Conservation (phyloP, 1,140 invertebrate genomes). For the Babylonia areolata region DNA sequence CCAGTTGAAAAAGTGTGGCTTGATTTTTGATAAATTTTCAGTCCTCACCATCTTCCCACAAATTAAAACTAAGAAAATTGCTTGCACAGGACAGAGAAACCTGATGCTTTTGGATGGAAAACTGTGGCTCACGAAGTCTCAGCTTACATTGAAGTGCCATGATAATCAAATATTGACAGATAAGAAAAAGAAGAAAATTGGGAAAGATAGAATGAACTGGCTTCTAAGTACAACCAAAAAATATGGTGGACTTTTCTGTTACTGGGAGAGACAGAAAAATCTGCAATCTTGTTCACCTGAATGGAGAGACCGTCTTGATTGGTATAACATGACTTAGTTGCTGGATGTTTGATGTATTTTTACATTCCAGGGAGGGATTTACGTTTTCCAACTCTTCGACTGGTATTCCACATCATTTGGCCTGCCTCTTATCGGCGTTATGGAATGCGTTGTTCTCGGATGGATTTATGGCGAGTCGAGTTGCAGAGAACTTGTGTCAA, state of each 20-base stretch:
- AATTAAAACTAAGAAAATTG: too few species aligned
- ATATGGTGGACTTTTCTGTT: too few species aligned
- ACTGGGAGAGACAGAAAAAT: too few species aligned
- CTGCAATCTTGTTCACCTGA: neutral
- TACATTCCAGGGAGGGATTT: conserved; percentile 81
- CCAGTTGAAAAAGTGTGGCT: too few species aligned
- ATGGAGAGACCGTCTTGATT: conserved; percentile 22
- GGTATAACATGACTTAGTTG: conserved; percentile 5
- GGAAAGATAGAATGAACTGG: neutral
- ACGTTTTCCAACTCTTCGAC: conserved; percentile 88
- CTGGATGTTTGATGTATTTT: conserved; percentile 30
- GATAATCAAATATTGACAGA: too few species aligned
- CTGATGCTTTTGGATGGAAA: too few species aligned
- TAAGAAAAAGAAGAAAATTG: neutral
- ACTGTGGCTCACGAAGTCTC: too few species aligned
- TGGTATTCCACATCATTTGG: conserved; percentile 90
- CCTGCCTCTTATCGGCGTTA: conserved; percentile 84
- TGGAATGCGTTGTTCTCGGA: conserved; percentile 75
- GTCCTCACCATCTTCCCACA: too few species aligned
- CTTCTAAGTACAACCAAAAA: too few species aligned
- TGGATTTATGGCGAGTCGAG: conserved; percentile 62
- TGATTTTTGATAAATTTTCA: too few species aligned
- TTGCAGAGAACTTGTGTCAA: conserved; percentile 36
- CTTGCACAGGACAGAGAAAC: too few species aligned
- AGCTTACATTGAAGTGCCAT: too few species aligned